A percentile compares a stretch with the other conserved stretches of the same genome.
phyloP scores from a whole-genome alignment of 2,113 vertebrate species.

The Rhegmatorhina hoffmannsi region DNA sequence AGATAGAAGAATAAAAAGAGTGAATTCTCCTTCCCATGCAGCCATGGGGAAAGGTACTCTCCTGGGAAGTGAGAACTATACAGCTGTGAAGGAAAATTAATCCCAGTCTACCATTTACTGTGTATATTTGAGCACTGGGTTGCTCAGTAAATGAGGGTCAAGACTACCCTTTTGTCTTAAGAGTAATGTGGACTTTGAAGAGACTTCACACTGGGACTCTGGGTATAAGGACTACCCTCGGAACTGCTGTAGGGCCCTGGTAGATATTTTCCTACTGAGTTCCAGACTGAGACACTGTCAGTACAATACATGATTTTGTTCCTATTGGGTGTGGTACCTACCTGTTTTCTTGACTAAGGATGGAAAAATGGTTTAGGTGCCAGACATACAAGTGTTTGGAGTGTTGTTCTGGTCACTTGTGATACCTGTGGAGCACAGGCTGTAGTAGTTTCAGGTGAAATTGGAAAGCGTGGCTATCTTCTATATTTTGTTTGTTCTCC shows the following conservation, averaged over 20 bases:
- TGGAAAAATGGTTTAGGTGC: neutral
- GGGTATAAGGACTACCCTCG: neutral
- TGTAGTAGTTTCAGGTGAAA: neutral
- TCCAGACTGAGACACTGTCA: neutral
- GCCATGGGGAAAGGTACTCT: neutral
- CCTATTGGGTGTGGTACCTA: neutral
- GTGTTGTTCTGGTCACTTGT: neutral
- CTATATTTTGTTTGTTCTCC: neutral
- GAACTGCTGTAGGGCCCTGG: neutral
- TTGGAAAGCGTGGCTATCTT: neutral
- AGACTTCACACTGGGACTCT: neutral
- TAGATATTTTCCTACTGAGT: neutral
- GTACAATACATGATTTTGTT: neutral
- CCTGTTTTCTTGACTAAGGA: neutral
- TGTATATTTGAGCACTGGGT: neutral
- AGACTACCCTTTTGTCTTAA: neutral
- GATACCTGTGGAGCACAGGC: neutral
- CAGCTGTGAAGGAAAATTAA: neutral
- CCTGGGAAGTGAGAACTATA: neutral
- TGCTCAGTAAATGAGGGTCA: neutral
- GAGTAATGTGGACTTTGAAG: neutral
- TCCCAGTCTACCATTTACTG: neutral
- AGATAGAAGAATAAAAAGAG: neutral
- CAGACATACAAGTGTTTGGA: neutral
- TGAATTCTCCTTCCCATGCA: neutral